Conservation (phyloP, 2,113 vertebrate genomes). For the Myotis yumanensis region DNA sequence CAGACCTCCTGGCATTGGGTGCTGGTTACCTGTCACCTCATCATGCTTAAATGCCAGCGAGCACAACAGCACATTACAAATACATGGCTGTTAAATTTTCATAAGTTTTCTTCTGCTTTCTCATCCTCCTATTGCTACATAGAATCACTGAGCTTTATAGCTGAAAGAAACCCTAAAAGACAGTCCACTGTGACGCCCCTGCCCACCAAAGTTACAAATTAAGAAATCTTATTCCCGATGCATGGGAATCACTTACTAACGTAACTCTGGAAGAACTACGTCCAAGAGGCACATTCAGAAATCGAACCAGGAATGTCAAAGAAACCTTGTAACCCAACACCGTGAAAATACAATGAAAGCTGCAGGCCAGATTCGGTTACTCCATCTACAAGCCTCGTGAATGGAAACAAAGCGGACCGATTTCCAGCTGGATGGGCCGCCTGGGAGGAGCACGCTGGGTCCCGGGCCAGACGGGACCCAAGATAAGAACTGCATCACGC, state of each 20-base stretch:
- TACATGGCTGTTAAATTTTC: not conserved
- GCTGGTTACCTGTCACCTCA: not conserved
- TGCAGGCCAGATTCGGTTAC: conserved; percentile 32
- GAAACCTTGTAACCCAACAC: conserved; percentile 36
- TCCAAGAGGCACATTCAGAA: conserved; percentile 16
- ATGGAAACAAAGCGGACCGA: conserved; percentile 46
- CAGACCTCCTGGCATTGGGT: not conserved
- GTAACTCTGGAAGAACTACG: not conserved
- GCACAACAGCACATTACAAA: not conserved
- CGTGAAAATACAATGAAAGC: conserved; percentile 28
- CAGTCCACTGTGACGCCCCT: not conserved
- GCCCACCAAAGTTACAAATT: not conserved
- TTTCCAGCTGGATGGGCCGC: not conserved
- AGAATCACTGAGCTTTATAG: not conserved
- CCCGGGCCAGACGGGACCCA: not conserved
- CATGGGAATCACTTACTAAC: not conserved
- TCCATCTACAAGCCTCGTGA: conserved; percentile 40
- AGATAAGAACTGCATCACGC: not conserved
- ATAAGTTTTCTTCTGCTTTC: not conserved
- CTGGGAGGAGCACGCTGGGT: not conserved
- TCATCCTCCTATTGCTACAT: not conserved
- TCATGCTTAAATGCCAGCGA: not conserved
- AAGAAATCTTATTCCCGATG: not conserved
- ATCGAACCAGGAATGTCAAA: not conserved
- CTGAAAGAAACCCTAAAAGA: not conserved